Conservation (phyloP, 2,113 vertebrate species). For the Gadus chalcogrammus region DNA sequence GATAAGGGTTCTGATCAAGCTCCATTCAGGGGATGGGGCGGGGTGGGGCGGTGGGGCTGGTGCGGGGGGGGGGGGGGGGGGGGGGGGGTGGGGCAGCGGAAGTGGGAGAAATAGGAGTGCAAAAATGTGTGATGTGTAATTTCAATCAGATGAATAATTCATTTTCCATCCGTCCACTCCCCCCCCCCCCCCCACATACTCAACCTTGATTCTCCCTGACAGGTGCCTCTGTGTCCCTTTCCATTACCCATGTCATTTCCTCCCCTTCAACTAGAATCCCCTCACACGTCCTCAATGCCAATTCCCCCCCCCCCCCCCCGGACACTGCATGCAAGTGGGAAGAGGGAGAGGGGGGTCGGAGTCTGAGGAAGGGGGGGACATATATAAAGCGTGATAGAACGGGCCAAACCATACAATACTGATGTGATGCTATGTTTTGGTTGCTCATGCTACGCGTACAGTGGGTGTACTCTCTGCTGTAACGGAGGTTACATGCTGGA, state of each 20-base stretch:
- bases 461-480: too few species aligned
- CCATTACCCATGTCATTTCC: conserved; percentile 69
- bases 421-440: too few species aligned
- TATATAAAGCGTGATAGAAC: not conserved
- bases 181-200: conserved; percentile 3
- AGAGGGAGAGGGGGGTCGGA: conserved; percentile 28
- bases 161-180: conserved; percentile 27
- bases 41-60: not conserved
- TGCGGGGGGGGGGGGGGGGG: too few species aligned
- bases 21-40: not conserved
- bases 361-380: not conserved
- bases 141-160: conserved; percentile 58
- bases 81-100: too few species aligned
- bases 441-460: too few species aligned
- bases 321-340: too few species aligned
- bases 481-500: too few species aligned
- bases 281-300: conserved; percentile 56
- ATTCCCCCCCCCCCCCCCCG: conserved; percentile 30
- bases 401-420: not conserved
- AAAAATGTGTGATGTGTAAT: conserved; percentile 56
- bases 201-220: conserved; percentile 61
- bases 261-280: conserved; percentile 65
- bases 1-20: conserved; percentile 37
- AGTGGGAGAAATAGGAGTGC: conserved; percentile 29
- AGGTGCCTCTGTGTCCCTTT: conserved; percentile 65